Conservation (phyloP, 2,113 vertebrate species). For the Toxostoma redivivum region DNA sequence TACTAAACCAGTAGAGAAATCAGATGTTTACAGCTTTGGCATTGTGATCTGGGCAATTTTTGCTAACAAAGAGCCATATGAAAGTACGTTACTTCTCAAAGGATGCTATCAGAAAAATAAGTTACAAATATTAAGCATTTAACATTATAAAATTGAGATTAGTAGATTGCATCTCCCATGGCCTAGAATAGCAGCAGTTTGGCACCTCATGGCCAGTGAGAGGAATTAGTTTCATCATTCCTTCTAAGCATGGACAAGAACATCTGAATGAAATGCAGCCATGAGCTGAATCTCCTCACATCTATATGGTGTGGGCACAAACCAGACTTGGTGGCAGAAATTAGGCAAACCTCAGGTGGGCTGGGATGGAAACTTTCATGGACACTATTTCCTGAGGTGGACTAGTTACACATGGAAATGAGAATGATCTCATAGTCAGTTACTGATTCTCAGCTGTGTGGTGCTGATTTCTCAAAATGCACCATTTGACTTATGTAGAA, state of each 20-base stretch:
- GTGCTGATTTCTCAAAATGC: neutral
- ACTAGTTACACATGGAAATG: neutral
- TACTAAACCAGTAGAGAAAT: slow-evolving; percentile 82
- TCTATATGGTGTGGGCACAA: neutral
- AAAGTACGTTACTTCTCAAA: slow-evolving; percentile 74
- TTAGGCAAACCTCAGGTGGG: neutral
- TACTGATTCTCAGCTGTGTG: accelerated
- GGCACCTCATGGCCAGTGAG: neutral
- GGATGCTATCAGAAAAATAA: neutral
- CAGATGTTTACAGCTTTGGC: slow-evolving; percentile 93
- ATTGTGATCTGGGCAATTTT: slow-evolving; percentile 94
- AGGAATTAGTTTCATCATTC: neutral
- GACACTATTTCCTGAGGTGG: neutral
- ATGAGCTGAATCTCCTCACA: neutral
- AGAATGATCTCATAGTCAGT: neutral
- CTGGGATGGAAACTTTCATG: neutral
- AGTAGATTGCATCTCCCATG: neutral
- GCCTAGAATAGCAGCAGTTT: neutral
- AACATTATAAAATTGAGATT: neutral
- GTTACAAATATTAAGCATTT: neutral
- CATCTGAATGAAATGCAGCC: neutral
- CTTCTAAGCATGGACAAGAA: neutral
- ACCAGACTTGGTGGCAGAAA: neutral
- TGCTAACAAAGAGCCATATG: slow-evolving; percentile 85
- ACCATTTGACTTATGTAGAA: neutral